Evolutionary conservation across 2,888 invertebrate species (phyloP).

Genomic region (Drosophila ezoana): DNA sequence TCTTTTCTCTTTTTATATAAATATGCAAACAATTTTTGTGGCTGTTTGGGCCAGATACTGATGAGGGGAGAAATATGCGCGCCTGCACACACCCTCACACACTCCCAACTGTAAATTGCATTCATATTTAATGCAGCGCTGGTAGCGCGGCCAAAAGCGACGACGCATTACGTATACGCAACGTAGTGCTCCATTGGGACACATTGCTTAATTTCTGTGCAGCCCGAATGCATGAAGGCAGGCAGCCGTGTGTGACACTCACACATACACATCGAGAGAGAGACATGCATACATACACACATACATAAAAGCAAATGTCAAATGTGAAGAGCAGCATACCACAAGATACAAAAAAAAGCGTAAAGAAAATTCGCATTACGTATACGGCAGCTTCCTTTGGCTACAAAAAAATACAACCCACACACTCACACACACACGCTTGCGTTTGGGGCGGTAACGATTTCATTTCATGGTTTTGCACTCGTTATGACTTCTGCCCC

Average conservation of each 20-base stretch:
- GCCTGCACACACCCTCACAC: slow-evolving; percentile 25
- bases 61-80: slow-evolving; percentile 21
- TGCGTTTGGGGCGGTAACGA: slow-evolving; percentile 63
- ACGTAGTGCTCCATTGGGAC: slow-evolving; percentile 71
- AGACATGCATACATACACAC: slow-evolving; percentile 23
- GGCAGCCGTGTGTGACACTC: slow-evolving; percentile 62
- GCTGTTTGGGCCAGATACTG: slow-evolving; percentile 52
- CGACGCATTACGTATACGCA: slow-evolving; percentile 76
- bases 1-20: slow-evolving; percentile 35
- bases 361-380: slow-evolving; percentile 53
- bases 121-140: slow-evolving; percentile 78
- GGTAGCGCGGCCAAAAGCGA: slow-evolving; percentile 56
- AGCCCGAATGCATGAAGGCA: slow-evolving; percentile 48
- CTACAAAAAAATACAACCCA: slow-evolving; percentile 38
- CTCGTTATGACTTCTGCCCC: slow-evolving; percentile 77
- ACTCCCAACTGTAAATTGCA: slow-evolving; percentile 73
- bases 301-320: slow-evolving; percentile 64
- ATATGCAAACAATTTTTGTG: slow-evolving; percentile 69
- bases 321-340: slow-evolving; percentile 56
- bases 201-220: slow-evolving; percentile 75
- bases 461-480: slow-evolving; percentile 82
- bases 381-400: slow-evolving; percentile 42
- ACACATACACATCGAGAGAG: slow-evolving; percentile 25
- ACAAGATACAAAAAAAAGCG: slow-evolving; percentile 21
- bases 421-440: not conserved